Evolutionary conservation across 53 echinoderm and acorn worm species (phyloP), one percentile per base, ranked within the genome.

Genomic region (Holothuria scabra): DNA sequence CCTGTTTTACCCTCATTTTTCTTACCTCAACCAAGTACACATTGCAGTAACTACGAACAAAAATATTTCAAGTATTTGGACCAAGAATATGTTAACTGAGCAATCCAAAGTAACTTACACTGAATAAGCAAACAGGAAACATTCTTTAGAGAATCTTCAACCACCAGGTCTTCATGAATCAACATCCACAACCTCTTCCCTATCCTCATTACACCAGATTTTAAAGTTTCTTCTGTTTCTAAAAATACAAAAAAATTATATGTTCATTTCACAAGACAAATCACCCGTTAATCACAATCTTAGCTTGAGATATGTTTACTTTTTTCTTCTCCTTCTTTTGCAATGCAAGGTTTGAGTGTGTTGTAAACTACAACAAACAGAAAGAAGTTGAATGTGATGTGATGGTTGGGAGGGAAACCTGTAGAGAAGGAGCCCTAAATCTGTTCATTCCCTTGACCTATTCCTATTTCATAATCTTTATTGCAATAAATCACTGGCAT

Each of bases 141-240:
- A 44, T 72, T 72, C 48, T 72, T 72, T 25, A 72, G 1, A n/a
- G 72, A 46, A 14, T 72, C 72, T 13, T 12, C 20, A 44, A 46
- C 49, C 22, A 9, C 19, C 9, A 26, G 24, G n/a, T 44, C 46
- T 22, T 46, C 44, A 44, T 46, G 46, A 13, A 46, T 24, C 48
- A 44, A 44, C 25, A 48, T 46, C 48, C 19, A 11, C 44, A 44
- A 44, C 21, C 72, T 41, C 48, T 23, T n/a, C 18, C 72, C 72
- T 72, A 44, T 72, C 34, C 72, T 72, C 10, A 1, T 26, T 1
- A 72, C 46, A 20, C 24, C 46, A n/a, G 44, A 44, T 21, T n/a
- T 44, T 25, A 46, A 26, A 21, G 72, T 44, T 46, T 23, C 72
- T 46, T 72, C 72, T 23, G 24, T 24, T 46, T 72, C 72, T 72